phyloP scores from a whole-genome alignment of 2,113 vertebrate species.

The Alosa alosa region DNA sequence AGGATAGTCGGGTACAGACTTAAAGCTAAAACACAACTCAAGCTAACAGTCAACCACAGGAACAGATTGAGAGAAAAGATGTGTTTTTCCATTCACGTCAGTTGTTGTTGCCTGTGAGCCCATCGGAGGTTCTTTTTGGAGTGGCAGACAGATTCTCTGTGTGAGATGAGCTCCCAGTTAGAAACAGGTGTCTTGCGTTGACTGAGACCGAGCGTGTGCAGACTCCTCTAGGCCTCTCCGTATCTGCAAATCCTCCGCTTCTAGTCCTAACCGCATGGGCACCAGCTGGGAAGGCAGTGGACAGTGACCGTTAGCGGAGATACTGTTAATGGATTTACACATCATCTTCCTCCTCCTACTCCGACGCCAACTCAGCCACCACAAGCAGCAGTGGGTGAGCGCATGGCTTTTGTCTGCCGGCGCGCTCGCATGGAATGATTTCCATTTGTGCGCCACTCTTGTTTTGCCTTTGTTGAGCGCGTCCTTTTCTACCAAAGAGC shows the following conservation, averaged over 20 bases:
- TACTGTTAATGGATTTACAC: not conserved
- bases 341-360: not conserved
- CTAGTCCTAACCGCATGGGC: not conserved
- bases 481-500: not conserved
- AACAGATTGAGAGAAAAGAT: no score
- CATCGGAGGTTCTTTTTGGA: not conserved
- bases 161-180: not conserved
- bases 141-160: not conserved
- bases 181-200: not conserved
- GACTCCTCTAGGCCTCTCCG: not conserved
- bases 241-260: not conserved
- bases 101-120: no score
- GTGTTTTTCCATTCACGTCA: no score
- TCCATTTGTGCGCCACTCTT: not conserved
- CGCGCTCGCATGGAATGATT: not conserved
- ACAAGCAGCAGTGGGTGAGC: not conserved
- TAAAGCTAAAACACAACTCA: not conserved
- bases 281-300: slow-evolving; percentile 2
- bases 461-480: not conserved
- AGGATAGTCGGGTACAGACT: not conserved
- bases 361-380: not conserved
- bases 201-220: not conserved
- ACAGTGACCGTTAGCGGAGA: slow-evolving; percentile 2
- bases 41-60: no score
- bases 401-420: not conserved